Evolutionary conservation across 1,140 invertebrate species (phyloP).

Genomic region (Steinernema khuongi): DNA sequence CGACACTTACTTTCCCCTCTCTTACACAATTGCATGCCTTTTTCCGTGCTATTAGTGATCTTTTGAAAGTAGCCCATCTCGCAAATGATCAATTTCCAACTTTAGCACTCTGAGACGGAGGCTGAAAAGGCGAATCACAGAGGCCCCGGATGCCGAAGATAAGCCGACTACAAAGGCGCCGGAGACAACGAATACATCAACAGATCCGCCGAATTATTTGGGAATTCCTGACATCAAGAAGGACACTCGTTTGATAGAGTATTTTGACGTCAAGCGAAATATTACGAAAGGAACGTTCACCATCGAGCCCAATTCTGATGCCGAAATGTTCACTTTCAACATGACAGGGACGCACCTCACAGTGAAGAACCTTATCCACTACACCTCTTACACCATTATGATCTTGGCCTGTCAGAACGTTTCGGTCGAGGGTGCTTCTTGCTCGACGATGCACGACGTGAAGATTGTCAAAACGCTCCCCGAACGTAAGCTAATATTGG

Average conservation of each 20-base stretch:
- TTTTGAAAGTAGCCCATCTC: neutral
- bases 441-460: slow-evolving; percentile 24
- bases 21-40: neutral
- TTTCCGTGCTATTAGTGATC: neutral
- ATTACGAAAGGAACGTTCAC: neutral
- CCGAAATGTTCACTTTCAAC: slow-evolving; percentile 32
- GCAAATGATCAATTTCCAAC: neutral
- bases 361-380: slow-evolving; percentile 61
- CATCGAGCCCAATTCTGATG: neutral
- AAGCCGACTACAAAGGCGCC: slow-evolving; percentile 17
- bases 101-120: neutral
- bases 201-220: too few species aligned
- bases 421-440: slow-evolving; percentile 13
- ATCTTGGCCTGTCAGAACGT: slow-evolving; percentile 25
- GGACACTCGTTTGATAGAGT: neutral
- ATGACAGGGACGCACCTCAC: slow-evolving; percentile 41
- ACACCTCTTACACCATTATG: slow-evolving; percentile 59
- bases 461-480: slow-evolving; percentile 43
- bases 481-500: slow-evolving; percentile 40
- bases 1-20: neutral
- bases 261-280: neutral
- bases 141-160: slow-evolving; percentile 17
- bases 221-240: too few species aligned
- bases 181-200: too few species aligned
- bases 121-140: slow-evolving; percentile 13